Conservation (phyloP, 1,140 invertebrate genomes). For the Cheumatopsyche charites region DNA sequence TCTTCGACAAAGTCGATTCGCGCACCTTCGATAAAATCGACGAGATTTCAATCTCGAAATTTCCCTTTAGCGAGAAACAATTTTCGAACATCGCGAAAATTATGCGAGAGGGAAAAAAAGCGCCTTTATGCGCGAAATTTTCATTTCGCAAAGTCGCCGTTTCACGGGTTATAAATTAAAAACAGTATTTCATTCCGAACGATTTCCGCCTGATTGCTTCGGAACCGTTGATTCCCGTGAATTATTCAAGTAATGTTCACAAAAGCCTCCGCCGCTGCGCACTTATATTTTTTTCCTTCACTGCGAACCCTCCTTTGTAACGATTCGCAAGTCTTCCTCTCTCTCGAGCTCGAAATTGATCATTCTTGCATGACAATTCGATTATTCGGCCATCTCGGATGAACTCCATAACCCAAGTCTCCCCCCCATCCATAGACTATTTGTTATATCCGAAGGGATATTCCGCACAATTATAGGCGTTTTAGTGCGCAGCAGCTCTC, state of each 20-base stretch:
- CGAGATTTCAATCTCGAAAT: no score
- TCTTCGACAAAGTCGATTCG: not conserved
- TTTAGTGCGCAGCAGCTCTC: no score
- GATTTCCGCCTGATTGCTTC: slow-evolving; percentile 16
- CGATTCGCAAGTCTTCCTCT: slow-evolving; percentile 13
- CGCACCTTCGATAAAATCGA: no score
- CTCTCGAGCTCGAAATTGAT: not conserved
- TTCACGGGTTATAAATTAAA: slow-evolving; percentile 6
- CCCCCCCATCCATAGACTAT: not conserved
- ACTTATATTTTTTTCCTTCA: no score
- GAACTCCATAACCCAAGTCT: no score
- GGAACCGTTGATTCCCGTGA: slow-evolving; percentile 13
- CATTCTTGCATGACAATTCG: slow-evolving; percentile 21
- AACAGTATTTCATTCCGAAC: slow-evolving; percentile 25
- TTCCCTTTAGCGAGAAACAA: no score
- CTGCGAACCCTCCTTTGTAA: not conserved
- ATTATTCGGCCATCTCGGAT: slow-evolving; percentile 15
- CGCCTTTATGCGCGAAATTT: not conserved
- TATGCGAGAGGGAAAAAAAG: not conserved
- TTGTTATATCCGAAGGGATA: no score
- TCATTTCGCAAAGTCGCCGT: not conserved
- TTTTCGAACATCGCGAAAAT: not conserved
- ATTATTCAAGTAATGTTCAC: slow-evolving; percentile 18
- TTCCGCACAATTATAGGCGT: no score
- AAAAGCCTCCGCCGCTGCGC: not conserved